Evolutionary conservation across 2,888 invertebrate genomes (phyloP).

Genomic region (Tricholauxania praeusta): DNA sequence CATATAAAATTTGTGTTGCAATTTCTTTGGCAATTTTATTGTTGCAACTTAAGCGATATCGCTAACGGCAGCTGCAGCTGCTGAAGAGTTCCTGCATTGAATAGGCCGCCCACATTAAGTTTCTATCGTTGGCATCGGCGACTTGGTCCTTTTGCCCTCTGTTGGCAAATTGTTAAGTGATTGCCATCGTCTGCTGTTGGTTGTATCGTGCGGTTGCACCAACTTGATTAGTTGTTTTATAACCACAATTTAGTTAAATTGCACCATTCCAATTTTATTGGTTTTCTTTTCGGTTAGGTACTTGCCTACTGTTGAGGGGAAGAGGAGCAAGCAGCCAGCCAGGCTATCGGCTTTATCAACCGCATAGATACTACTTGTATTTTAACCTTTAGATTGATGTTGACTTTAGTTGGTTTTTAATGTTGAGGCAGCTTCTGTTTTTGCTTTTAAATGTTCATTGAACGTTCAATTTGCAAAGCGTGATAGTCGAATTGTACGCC

Average conservation of each 20-base stretch:
- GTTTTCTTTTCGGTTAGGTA: not conserved
- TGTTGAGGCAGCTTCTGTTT: no score
- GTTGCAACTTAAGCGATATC: slow-evolving; percentile 4
- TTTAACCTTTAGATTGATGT: no score
- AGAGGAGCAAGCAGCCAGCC: no score
- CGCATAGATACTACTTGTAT: no score
- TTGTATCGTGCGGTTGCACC: not conserved
- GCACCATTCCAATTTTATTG: slow-evolving; percentile 5
- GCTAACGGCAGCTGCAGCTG: slow-evolving; percentile 12
- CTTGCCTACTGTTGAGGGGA: not conserved
- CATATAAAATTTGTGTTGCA: slow-evolving; percentile 15
- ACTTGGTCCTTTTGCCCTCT: not conserved
- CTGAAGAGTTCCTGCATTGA: not conserved
- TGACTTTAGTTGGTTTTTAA: no score
- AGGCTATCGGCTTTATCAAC: no score
- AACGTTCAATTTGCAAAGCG: no score
- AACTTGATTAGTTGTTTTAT: not conserved
- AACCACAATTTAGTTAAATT: slow-evolving; percentile 26
- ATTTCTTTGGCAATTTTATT: slow-evolving; percentile 27
- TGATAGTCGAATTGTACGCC: no score
- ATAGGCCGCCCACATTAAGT: not conserved
- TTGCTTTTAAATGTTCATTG: no score
- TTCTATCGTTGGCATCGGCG: slow-evolving; percentile 1
- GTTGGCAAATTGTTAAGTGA: slow-evolving; percentile 1
- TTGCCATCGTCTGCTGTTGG: not conserved